Conservation (phyloP, 2,888 invertebrate species). For the Andrena minutula region DNA sequence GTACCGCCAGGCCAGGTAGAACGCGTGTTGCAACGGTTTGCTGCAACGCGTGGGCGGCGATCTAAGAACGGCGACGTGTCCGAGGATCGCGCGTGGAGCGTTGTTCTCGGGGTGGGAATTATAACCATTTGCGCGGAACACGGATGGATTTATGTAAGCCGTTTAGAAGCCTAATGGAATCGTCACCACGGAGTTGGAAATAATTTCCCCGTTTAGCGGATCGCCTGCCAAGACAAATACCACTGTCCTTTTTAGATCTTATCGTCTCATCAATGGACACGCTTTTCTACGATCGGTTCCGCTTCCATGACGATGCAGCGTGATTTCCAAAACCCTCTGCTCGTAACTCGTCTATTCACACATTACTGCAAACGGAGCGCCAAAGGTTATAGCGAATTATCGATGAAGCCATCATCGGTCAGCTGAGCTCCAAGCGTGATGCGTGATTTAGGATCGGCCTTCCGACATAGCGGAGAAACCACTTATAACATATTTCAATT, state of each 20-base stretch:
- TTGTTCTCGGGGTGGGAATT: slow-evolving; percentile 44
- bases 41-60: slow-evolving; percentile 67
- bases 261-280: slow-evolving; percentile 23
- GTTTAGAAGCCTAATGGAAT: not conserved
- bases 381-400: not conserved
- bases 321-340: not conserved
- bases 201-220: not conserved
- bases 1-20: slow-evolving; percentile 61
- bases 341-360: too few species aligned
- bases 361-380: too few species aligned
- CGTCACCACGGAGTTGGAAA: not conserved
- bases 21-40: slow-evolving; percentile 72
- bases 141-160: slow-evolving; percentile 28
- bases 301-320: not conserved
- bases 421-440: not conserved
- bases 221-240: slow-evolving; percentile 16
- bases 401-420: not conserved
- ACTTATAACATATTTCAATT: slow-evolving; percentile 85
- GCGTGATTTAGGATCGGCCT: slow-evolving; percentile 61
- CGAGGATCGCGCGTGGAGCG: slow-evolving; percentile 35
- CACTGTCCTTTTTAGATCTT: not conserved
- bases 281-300: not conserved
- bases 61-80: slow-evolving; percentile 64
- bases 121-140: slow-evolving; percentile 41
- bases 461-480: slow-evolving; percentile 57